Base-by-base conservation (phyloP, 2,113 vertebrate genomes). In the Hucho hucho region DNA sequence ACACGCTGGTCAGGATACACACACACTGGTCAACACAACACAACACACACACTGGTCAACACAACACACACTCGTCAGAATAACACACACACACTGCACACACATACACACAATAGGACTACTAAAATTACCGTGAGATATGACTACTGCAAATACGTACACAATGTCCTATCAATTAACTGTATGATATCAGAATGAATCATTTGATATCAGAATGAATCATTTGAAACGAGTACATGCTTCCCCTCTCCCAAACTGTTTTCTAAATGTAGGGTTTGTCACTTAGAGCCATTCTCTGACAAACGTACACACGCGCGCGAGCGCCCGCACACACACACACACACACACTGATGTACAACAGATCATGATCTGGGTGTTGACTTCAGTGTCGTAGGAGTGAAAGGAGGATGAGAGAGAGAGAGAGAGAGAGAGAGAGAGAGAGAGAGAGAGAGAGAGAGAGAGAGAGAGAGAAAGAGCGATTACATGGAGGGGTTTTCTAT, bases 361-460 rank as follows among this genome's bases (percentile, higher is more conserved):
- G 56, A 73, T 84, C 83, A 13, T 53, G 4, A 18, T 4, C 47
- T 49, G 47, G 47, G 47, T 16, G 14, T 53, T 53, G 49, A 18
- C 79, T 72, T 71, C 69, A 83, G 81, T 81, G 73, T 77, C 26
- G 32, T 64, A 70, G 77, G 80, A 59, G 80, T 74, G 84, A 84
- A 79, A 73, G 80, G 75, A 29, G 22, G 53, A 28, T 18, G 64
- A 69, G 24, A 25, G 22, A 63, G 84, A 84, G 83, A 89, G 88
- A 78, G 76, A 53, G 13, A 49, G 47, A 49, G 37, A 84, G 83
- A 89, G 87, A 77, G 76, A 84, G 83, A 89, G 87, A 77, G 76
- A 84, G 83, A 89, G 87, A 77, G 76, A 84, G 83, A 89, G 87
- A 77, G 76, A 84, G 83, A 89, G 87, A 77, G 76, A 84, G 83